Conservation (phyloP, 2,888 invertebrate species). For the Cheilosia pagana region DNA sequence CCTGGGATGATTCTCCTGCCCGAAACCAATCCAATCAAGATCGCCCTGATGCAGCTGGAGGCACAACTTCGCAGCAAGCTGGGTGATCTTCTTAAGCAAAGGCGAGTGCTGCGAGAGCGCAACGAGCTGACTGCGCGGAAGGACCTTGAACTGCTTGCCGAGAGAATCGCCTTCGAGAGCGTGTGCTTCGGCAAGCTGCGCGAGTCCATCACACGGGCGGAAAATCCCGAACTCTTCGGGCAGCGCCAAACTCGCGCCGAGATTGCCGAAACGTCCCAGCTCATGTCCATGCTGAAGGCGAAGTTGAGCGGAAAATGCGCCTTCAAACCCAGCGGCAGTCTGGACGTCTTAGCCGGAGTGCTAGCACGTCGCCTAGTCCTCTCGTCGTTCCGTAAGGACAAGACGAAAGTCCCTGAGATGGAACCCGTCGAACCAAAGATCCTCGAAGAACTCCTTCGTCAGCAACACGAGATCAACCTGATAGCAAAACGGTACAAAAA, state of each 20-base stretch:
- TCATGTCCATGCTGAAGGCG: conserved; percentile 89
- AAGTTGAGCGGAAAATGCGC: conserved; percentile 86
- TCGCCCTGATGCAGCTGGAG: conserved; percentile 87
- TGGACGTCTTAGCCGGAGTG: conserved; percentile 90
- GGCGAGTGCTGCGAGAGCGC: conserved; percentile 87
- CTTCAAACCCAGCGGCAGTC: conserved; percentile 83
- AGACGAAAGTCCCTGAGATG: conserved; percentile 84
- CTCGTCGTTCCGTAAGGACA: conserved; percentile 78
- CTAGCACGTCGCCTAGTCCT: conserved; percentile 89
- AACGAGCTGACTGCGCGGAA: conserved; percentile 88
- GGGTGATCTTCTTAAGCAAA: conserved; percentile 87
- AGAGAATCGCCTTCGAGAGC: conserved; percentile 92
- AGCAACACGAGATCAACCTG: conserved; percentile 87
- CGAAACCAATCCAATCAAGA: conserved; percentile 85
- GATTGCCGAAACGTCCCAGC: conserved; percentile 90
- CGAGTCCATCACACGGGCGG: conserved; percentile 86
- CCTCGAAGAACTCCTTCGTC: conserved; percentile 83
- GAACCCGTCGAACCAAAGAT: conserved; percentile 84
- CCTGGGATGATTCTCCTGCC: conserved; percentile 84
- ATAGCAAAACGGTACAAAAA: conserved; percentile 88
- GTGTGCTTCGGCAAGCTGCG: conserved; percentile 88
- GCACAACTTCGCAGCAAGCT: conserved; percentile 88
- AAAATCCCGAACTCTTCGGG: conserved; percentile 86
- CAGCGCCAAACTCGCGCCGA: conserved; percentile 87
- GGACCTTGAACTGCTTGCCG: conserved; percentile 89